Evolutionary conservation across 2,797 vertebrate species (phyloP), one percentile per base, ranked within the genome.

Genomic region (Hemitrygon akajei): DNA sequence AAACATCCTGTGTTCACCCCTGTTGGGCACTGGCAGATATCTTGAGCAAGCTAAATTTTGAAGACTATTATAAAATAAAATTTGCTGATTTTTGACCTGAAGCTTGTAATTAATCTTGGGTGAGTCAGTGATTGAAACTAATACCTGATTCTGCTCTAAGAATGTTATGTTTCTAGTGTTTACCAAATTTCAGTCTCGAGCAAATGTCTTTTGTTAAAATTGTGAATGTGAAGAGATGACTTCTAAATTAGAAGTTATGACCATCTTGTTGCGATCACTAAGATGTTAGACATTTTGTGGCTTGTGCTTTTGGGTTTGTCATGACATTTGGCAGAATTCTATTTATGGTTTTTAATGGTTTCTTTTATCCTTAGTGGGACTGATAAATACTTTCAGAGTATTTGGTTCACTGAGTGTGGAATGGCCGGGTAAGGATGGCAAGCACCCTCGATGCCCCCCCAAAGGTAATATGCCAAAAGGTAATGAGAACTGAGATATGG

Each of bases 401-500:
- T 99, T 99, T 96, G 99, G 99, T 94, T 98, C 98, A 93, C 96
- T 99, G 96, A 98, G 96, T 96, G 99, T 99, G 95, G 98, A 99
- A 96, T 99, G 99, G 99, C 99, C 99, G 94, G 99, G 99, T 99
- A 99, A 99, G 98, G 99, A 99, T 97, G 99, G 98, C 95, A 99
- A 99, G 96, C 99, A 99, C 96, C 99, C 99, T 94, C 98, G 99
- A 97, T 99, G 98, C 96, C 99, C 99, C 97, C 99, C 99, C 96
- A 99, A 99, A 99, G 99, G 99, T 99, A 99, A 99, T 98, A 98
- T 98, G 97, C 98, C 98, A 93, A 99, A 99, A 99, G 98, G 98
- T 99, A 99, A 98, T 97, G 94, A 96, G 40, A 79, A 66, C 82
- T 71, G 75, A 95, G 95, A 97, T 96, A 96, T 97, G 98, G 99